Conservation (phyloP, 2,113 vertebrate genomes). For the Trachemys scripta region DNA sequence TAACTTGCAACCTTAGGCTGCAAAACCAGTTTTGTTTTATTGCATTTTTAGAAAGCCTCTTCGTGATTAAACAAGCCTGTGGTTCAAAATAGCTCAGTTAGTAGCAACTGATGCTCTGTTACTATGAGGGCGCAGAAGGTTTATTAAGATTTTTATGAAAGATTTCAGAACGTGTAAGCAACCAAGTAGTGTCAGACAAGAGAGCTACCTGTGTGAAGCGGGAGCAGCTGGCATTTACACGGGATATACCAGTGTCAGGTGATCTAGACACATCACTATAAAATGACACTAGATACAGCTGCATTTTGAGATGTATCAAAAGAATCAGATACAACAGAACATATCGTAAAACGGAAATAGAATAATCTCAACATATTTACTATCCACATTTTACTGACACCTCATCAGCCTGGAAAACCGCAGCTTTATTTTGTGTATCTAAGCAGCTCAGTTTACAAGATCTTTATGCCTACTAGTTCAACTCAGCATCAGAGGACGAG, state of each 20-base stretch:
- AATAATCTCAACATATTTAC: not conserved
- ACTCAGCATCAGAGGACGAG: fast-evolving
- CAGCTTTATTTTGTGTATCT: not conserved
- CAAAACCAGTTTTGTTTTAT: not conserved
- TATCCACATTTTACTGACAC: fast-evolving
- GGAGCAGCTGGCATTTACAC: not conserved
- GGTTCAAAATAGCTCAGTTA: not conserved
- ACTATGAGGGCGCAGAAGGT: not conserved
- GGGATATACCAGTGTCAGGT: fast-evolving
- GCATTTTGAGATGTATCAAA: fast-evolving
- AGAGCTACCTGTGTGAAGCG: fast-evolving
- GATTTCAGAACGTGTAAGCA: fast-evolving
- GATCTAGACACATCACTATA: fast-evolving
- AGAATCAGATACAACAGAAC: fast-evolving
- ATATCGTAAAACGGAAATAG: fast-evolving
- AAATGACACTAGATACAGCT: fast-evolving
- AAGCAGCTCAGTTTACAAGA: not conserved
- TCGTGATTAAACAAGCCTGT: fast-evolving
- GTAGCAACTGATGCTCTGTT: not conserved
- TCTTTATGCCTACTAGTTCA: fast-evolving
- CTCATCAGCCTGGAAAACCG: not conserved
- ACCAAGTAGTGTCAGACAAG: fast-evolving
- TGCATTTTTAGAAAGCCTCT: not conserved
- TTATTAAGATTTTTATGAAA: not conserved
- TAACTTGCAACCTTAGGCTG: not conserved